Base-by-base conservation (phyloP, 2,888 invertebrate genomes). In the Dynastes tityus region DNA sequence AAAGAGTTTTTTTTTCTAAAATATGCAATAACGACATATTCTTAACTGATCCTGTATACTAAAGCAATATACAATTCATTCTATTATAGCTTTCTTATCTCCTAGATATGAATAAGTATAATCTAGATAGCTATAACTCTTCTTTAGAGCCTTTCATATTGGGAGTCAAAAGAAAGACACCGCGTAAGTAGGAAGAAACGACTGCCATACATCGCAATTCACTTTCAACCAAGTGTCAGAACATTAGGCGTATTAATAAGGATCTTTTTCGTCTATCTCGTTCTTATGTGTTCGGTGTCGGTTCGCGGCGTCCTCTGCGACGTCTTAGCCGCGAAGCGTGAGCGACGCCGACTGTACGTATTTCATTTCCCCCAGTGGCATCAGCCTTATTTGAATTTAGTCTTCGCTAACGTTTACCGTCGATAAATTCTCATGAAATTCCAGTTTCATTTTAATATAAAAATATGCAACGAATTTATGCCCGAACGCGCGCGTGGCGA, bases 371-470 rank as follows among this genome's bases (percentile, higher is more conserved):
- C 73, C 73, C 61, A 22, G 45, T 73, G 58, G 73, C 73, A 61
- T 61, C 37, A 37, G 73, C 73, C 73, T 73, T 73, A 73, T 73
- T 73, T 73, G 61, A 73, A 73, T 73, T 73, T 73, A 73, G 73
- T 73, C 61, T 40, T 40, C 40, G 73, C 73, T 73, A 73, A 73
- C 73, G 61, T 61, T 73, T 61, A 73, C 73, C 76, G 68, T 40
- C 76, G 68, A 76, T 76, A 76, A 76, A 76, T 76, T 76, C 55
- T 68, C 76, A 76, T 76, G 76, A 76, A 76, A 76, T 76, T 76
- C 67, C 76, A 55, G 76, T 68, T 76, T 76, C 76, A 76, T 67
- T 76, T 76, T 76, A 76, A 76, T 68, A 65, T 68, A 76, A 68
- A 76, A 76, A 76, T 76, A 76, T 76, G 76, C 76, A 76, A 76